These are phyloP conservation scores for Cheilosia soror DNA, from an alignment of 2,888 invertebrate genomes.

Conservation along the genomic window DNA sequence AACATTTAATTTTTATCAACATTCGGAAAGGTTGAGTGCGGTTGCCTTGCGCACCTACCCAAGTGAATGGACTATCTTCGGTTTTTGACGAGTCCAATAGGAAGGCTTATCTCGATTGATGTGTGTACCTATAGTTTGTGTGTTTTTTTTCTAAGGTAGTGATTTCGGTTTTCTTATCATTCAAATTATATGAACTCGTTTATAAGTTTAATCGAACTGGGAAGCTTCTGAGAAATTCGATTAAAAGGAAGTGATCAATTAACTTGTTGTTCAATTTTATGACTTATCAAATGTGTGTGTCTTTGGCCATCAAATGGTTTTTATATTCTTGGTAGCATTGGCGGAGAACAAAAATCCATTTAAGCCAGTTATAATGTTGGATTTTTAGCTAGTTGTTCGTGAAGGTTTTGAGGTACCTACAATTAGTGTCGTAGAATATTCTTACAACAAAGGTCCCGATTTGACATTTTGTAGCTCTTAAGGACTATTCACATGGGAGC, in stretches of 20 bases:
- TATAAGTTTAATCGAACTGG: no score
- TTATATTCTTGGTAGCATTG: neutral
- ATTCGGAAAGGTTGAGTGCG: no score
- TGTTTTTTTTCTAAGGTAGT: no score
- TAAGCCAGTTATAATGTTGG: neutral
- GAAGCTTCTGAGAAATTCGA: constrained; percentile 8
- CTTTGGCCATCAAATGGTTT: neutral
- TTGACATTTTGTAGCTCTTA: no score
- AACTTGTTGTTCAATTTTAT: neutral
- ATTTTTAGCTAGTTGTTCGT: neutral
- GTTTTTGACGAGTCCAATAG: neutral
- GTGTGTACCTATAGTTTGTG: neutral
- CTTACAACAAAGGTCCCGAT: no score
- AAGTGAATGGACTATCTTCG: no score
- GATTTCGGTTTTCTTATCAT: no score
- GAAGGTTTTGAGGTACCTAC: neutral
- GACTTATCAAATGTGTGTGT: neutral
- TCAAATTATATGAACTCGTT: no score
- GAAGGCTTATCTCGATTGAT: neutral
- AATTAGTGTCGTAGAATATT: neutral
- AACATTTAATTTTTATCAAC: neutral
- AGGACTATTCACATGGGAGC: no score
- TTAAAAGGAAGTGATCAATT: constrained; percentile 14
- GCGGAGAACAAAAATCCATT: constrained; percentile 5
- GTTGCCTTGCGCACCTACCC: no score